A percentile compares a stretch with the other conserved stretches of the same genome.
Conservation (phyloP, 2,113 vertebrate genomes). For the Vidua chalybeata region DNA sequence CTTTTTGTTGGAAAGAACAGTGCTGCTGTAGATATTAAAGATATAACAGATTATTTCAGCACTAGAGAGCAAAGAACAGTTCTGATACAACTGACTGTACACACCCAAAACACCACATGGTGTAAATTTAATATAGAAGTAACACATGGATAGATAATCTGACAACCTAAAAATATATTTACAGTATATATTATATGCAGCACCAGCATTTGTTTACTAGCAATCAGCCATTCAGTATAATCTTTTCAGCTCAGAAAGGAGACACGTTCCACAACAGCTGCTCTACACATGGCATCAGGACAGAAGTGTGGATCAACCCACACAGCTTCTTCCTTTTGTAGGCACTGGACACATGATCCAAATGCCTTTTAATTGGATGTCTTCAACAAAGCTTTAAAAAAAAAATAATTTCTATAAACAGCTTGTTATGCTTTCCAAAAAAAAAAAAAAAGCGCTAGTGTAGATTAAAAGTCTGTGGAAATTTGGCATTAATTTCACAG, state of each 20-base stretch:
- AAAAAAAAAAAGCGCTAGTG: background rate
- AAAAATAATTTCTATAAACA: background rate
- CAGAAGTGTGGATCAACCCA: background rate
- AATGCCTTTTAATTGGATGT: background rate
- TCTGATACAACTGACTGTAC: background rate
- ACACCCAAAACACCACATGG: background rate
- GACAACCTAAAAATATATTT: constrained; percentile 20
- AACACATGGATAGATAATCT: background rate
- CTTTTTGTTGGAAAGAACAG: background rate
- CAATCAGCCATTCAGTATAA: background rate
- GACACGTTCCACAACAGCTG: background rate
- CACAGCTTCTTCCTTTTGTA: background rate
- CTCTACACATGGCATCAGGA: background rate
- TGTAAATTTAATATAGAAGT: background rate
- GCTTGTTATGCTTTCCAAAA: background rate
- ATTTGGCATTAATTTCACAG: background rate
- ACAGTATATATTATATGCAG: background rate
- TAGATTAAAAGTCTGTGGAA: background rate
- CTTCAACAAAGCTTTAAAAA: background rate
- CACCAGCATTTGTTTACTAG: background rate
- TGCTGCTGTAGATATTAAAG: background rate
- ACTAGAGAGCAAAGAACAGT: background rate
- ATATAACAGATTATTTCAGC: background rate
- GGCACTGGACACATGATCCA: background rate
- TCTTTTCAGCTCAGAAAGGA: constrained; percentile 20